Conservation (phyloP, 1,140 invertebrate genomes). For the Hypothenemus hampei region DNA sequence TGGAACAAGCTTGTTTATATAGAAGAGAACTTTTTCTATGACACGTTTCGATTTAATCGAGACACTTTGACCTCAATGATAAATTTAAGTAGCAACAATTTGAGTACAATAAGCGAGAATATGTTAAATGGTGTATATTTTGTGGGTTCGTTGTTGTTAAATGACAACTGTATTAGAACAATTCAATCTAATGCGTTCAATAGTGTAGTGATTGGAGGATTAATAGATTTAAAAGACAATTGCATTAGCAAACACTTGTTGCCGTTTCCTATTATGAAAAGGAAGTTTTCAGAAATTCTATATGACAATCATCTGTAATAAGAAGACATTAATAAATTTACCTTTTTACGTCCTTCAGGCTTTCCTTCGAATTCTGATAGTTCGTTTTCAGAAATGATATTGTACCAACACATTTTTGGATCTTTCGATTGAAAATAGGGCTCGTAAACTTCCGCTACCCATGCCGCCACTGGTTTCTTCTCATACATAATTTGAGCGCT, state of each 20-base stretch:
- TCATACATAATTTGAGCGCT: constrained; percentile 36
- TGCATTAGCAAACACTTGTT: too few species aligned
- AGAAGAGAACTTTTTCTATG: constrained; percentile 20
- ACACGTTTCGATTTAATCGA: constrained; percentile 1
- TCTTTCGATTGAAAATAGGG: constrained; percentile 37
- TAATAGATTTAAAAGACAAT: too few species aligned
- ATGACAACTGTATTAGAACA: constrained; percentile 13
- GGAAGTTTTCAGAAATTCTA: too few species aligned
- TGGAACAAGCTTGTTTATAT: constrained; percentile 24
- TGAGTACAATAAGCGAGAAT: constrained; percentile 14
- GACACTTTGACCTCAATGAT: constrained; percentile 16
- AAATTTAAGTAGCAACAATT: constrained; percentile 24
- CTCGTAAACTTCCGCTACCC: constrained; percentile 41
- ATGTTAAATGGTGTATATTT: constrained; percentile 17
- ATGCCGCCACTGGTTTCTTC: constrained; percentile 36
- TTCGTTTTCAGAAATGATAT: constrained; percentile 35
- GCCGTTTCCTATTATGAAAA: too few species aligned
- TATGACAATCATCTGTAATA: too few species aligned
- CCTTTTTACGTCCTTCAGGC: constrained; percentile 27
- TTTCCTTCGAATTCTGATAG: constrained; percentile 20
- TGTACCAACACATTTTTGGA: constrained; percentile 33
- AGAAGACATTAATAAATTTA: too few species aligned
- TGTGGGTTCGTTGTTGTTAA: constrained; percentile 9
- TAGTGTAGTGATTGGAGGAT: too few species aligned
- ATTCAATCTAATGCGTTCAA: too few species aligned